Evolutionary conservation across 2,797 vertebrate species (phyloP).

Genomic region (Caiman crocodilus): DNA sequence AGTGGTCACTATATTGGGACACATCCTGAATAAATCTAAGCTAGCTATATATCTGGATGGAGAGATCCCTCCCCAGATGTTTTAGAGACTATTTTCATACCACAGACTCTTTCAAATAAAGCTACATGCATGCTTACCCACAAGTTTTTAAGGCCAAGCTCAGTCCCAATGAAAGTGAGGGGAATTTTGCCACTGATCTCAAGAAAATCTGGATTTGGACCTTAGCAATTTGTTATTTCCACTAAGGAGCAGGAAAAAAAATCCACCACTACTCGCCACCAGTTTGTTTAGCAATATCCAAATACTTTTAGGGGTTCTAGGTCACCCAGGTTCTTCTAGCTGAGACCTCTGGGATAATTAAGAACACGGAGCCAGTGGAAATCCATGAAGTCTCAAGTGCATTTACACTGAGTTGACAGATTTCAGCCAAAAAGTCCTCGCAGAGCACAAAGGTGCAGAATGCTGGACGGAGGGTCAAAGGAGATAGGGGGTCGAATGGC

Average conservation of each 20-base stretch:
- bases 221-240: not conserved
- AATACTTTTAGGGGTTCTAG: not conserved
- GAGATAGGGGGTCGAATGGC: accelerated
- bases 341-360: accelerated
- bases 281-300: not conserved
- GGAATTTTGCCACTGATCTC: not conserved
- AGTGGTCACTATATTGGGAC: accelerated
- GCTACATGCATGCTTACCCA: not conserved
- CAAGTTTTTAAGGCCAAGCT: too few species aligned
- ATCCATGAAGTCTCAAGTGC: not conserved
- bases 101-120: not conserved
- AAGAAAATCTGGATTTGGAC: accelerated
- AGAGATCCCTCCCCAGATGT: not conserved
- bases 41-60: not conserved
- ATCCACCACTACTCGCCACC: not conserved
- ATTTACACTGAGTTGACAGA: accelerated
- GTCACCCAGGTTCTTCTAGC: accelerated
- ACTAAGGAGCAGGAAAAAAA: not conserved
- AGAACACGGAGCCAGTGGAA: not conserved
- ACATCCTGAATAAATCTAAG: accelerated
- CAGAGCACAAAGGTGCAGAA: not conserved
- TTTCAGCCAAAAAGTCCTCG: not conserved
- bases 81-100: accelerated
- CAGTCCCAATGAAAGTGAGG: not conserved
- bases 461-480: not conserved